Evolutionary conservation across 2,113 vertebrate genomes (phyloP).

Genomic region (Pica pica): DNA sequence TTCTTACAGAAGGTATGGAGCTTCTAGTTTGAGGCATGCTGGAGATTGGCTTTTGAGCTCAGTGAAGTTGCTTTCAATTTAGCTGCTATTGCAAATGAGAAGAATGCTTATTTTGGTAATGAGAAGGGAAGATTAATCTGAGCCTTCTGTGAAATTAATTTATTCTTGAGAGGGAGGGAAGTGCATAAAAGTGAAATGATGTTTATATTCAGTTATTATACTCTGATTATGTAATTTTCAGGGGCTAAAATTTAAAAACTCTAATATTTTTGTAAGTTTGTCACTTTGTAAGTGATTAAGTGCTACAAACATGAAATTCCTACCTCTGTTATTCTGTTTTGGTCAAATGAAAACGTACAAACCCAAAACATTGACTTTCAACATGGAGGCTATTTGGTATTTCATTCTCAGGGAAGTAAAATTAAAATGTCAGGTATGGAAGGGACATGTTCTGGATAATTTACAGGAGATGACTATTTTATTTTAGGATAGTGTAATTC

Average conservation of each 20-base stretch:
- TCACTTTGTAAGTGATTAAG: background rate
- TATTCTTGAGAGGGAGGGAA: background rate
- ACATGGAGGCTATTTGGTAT: accelerated
- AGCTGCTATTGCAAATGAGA: background rate
- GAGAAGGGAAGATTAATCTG: background rate
- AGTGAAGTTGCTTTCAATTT: background rate
- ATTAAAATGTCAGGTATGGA: background rate
- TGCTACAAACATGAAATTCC: background rate
- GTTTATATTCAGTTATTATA: background rate
- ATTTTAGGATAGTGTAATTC: background rate
- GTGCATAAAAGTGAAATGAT: background rate
- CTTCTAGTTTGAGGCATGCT: background rate
- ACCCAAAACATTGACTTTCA: background rate
- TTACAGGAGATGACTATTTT: background rate
- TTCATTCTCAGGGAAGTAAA: background rate
- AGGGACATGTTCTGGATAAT: background rate
- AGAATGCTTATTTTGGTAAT: background rate
- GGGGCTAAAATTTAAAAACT: background rate
- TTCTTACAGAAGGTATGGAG: background rate
- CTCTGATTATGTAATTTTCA: background rate
- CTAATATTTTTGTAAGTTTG: background rate
- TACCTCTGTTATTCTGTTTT: background rate
- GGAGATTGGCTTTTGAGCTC: background rate
- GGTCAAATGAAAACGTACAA: background rate
- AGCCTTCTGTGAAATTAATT: background rate